Conservation (phyloP, 2,113 vertebrate species). For the Phycodurus eques region DNA sequence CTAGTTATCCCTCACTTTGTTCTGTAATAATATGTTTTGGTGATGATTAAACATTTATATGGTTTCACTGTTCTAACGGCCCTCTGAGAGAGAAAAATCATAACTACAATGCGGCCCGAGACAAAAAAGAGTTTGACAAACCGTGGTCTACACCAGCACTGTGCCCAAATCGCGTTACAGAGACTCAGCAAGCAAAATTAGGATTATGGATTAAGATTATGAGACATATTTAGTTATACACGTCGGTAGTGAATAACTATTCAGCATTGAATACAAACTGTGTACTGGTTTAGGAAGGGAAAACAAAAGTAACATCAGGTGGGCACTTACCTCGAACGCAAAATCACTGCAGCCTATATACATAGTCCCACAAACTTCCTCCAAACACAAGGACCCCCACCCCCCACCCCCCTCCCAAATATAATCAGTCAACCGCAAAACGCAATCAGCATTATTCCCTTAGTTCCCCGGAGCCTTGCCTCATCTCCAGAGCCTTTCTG, state of each 20-base stretch:
- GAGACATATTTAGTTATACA: too few species aligned
- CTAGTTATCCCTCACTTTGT: too few species aligned
- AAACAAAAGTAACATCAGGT: not conserved
- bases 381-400: not conserved
- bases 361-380: not conserved
- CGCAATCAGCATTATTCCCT: not conserved
- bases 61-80: too few species aligned
- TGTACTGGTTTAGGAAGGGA: not conserved
- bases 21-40: too few species aligned
- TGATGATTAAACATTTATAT: too few species aligned
- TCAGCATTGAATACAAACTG: not conserved
- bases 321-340: not conserved
- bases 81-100: too few species aligned
- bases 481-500: slow-evolving; percentile 4
- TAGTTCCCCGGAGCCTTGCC: not conserved
- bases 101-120: too few species aligned
- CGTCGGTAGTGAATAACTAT: not conserved
- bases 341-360: not conserved
- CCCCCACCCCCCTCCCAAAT: not conserved
- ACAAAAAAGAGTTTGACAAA: too few species aligned
- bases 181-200: not conserved
- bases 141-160: not conserved
- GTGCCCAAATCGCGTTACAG: too few species aligned
- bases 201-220: not conserved
- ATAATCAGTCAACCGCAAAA: not conserved